A percentile compares a stretch with the other conserved stretches of the same genome.
phyloP scores from a whole-genome alignment of 2,797 vertebrate species.

The Leptatherina wallacei region DNA sequence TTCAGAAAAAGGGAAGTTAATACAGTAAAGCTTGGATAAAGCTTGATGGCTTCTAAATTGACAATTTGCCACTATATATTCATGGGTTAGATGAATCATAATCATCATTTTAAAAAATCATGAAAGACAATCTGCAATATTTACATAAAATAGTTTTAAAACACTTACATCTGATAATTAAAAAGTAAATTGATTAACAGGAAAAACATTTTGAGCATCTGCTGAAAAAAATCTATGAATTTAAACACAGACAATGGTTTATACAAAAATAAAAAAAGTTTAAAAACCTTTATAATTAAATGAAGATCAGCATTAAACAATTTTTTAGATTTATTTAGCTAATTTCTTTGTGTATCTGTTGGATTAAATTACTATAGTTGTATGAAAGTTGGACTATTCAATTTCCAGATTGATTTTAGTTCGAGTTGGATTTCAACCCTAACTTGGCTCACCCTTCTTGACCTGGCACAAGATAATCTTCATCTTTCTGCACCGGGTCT shows the following conservation, averaged over 20 bases:
- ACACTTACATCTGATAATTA: not conserved
- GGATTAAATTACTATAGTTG: not conserved
- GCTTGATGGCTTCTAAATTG: too few species aligned
- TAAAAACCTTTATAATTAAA: not conserved
- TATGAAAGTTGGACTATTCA: not conserved
- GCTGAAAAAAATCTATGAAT: too few species aligned
- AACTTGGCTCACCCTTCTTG: constrained; percentile 53
- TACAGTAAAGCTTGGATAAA: too few species aligned
- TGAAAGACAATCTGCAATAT: not conserved
- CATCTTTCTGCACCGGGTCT: constrained; percentile 1
- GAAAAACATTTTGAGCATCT: not conserved
- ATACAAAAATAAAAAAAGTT: not conserved
- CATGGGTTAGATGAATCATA: not conserved
- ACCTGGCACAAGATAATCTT: constrained; percentile 49
- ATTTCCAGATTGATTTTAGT: not conserved
- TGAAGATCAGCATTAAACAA: not conserved
- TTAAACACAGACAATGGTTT: not conserved
- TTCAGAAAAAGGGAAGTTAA: too few species aligned
- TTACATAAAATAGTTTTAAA: not conserved
- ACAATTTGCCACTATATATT: too few species aligned
- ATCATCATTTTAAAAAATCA: not conserved
- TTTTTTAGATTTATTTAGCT: not conserved
- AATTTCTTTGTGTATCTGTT: not conserved
- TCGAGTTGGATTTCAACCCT: not conserved
- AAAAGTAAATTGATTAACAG: too few species aligned